Evolutionary conservation across 2,888 invertebrate genomes (phyloP).

Genomic region (Oscheius sp.): DNA sequence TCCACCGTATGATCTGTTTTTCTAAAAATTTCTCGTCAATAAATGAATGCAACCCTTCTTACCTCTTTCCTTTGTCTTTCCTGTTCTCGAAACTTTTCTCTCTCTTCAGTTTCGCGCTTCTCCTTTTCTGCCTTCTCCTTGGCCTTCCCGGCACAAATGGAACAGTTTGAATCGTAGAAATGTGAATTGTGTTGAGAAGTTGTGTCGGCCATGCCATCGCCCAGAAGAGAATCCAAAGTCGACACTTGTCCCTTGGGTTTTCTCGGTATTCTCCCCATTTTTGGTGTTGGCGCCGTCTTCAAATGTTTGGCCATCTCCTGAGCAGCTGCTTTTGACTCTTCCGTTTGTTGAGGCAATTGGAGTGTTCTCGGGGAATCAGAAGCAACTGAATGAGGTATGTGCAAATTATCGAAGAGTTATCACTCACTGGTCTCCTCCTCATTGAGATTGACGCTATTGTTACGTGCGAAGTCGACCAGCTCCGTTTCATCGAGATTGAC

Average conservation of each 20-base stretch:
- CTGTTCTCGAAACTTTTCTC: slow-evolving; percentile 34
- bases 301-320: slow-evolving; percentile 19
- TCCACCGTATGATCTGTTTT: neutral
- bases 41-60: neutral
- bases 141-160: slow-evolving; percentile 48
- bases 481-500: neutral
- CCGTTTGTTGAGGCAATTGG: neutral
- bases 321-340: neutral
- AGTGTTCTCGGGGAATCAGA: neutral
- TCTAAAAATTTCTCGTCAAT: too few species aligned
- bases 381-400: neutral
- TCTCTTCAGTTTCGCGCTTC: slow-evolving; percentile 36
- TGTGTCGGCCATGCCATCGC: slow-evolving; percentile 56
- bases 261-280: slow-evolving; percentile 21
- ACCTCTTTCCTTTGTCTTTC: slow-evolving; percentile 32
- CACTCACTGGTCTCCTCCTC: neutral
- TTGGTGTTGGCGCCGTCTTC: neutral
- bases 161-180: slow-evolving; percentile 60
- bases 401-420: neutral
- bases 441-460: neutral
- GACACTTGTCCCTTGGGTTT: slow-evolving; percentile 35
- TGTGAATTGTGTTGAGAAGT: slow-evolving; percentile 55
- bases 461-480: slow-evolving; percentile 15
- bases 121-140: slow-evolving; percentile 36
- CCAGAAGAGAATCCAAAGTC: slow-evolving; percentile 56